These are phyloP conservation scores for Apoderus coryli DNA, from an alignment of 2,888 invertebrate species.

Conservation along the genomic window DNA sequence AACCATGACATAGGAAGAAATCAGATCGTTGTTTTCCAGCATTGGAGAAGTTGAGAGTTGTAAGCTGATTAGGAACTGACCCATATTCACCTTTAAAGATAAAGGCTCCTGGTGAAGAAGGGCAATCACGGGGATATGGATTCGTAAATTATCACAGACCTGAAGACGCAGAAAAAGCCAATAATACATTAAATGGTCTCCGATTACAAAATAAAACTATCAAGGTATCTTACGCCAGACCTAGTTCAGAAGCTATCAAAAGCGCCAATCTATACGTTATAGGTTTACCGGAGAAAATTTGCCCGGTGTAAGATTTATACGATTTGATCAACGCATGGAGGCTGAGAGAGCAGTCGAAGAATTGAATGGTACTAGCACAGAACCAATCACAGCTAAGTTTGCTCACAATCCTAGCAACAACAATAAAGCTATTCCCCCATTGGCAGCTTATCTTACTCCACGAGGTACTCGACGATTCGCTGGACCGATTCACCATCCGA, in stretches of 20 bases:
- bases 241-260: slow-evolving; percentile 95
- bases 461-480: slow-evolving; percentile 69
- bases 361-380: slow-evolving; percentile 74
- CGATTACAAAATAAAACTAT: slow-evolving; percentile 99
- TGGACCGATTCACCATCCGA: slow-evolving; percentile 63
- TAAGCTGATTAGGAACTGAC: slow-evolving; percentile 84
- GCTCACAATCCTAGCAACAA: slow-evolving; percentile 86
- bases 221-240: slow-evolving; percentile 92
- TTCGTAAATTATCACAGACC: slow-evolving; percentile 98
- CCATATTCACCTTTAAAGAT: slow-evolving; percentile 16
- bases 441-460: slow-evolving; percentile 66
- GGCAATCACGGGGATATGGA: slow-evolving; percentile 96
- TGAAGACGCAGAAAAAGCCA: slow-evolving; percentile 97
- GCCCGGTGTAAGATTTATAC: slow-evolving; percentile 86
- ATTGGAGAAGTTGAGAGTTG: slow-evolving; percentile 99
- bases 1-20: slow-evolving; percentile 99
- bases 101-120: slow-evolving; percentile 17
- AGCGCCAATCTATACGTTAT: slow-evolving; percentile 96
- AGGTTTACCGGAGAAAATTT: slow-evolving; percentile 93
- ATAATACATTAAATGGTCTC: slow-evolving; percentile 93
- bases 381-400: slow-evolving; percentile 89
- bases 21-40: slow-evolving; percentile 91
- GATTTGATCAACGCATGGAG: slow-evolving; percentile 81
- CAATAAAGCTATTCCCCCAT: slow-evolving; percentile 61
- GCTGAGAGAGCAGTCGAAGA: slow-evolving; percentile 84